Conservation (phyloP, 1,140 invertebrate genomes). For the Drosophila pseudoananassae region DNA sequence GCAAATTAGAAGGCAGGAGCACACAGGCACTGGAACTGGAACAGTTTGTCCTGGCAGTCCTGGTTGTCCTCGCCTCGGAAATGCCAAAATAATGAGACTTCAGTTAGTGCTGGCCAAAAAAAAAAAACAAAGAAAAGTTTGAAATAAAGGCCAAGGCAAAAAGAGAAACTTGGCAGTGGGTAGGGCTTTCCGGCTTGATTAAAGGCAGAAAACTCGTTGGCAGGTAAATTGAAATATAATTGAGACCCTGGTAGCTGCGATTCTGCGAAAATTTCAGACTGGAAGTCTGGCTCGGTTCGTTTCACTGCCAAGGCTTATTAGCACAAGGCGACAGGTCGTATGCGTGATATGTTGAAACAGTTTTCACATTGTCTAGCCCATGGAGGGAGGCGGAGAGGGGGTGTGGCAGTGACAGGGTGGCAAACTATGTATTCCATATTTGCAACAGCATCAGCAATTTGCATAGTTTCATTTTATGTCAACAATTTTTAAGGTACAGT, state of each 20-base stretch:
- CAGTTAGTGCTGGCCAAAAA: constrained; percentile 14
- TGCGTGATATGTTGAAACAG: constrained; percentile 60
- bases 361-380: constrained; percentile 14
- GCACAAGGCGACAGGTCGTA: constrained; percentile 72
- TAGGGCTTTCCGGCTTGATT: constrained; percentile 48
- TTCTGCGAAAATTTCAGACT: background rate
- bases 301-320: constrained; percentile 37
- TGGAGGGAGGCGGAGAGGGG: background rate
- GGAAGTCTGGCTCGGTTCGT: constrained; percentile 12
- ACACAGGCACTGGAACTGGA: no score
- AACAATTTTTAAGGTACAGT: constrained; percentile 26
- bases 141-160: constrained; percentile 1
- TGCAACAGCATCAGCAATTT: constrained; percentile 60
- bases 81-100: constrained; percentile 72
- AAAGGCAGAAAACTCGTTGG: constrained; percentile 42
- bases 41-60: constrained; percentile 32
- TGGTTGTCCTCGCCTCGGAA: constrained; percentile 26
- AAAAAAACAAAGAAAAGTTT: constrained; percentile 17
- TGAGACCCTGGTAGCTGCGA: constrained; percentile 37
- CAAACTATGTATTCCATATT: constrained; percentile 12
- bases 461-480: constrained; percentile 53
- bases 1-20: constrained; percentile 63
- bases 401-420: background rate
- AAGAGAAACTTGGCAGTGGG: constrained; percentile 18
- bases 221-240: constrained; percentile 83